These are phyloP conservation scores for Cyclophora albipunctata DNA, from an alignment of 2,888 invertebrate species.

Conservation along the genomic window DNA sequence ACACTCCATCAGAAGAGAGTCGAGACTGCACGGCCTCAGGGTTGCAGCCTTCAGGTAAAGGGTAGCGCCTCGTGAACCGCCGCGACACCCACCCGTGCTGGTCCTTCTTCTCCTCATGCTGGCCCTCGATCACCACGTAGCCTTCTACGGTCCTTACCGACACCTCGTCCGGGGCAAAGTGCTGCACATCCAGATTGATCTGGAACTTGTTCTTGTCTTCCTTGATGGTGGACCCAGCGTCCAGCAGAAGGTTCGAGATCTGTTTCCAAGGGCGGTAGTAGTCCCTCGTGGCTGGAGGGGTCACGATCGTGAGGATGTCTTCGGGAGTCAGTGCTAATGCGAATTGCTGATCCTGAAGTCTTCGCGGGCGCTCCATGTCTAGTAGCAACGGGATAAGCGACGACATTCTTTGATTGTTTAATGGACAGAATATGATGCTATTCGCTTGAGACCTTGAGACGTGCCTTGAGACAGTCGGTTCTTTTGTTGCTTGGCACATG, in stretches of 20 bases:
- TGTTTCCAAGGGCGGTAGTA: constrained; percentile 29
- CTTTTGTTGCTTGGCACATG: too few species aligned
- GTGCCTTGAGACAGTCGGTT: not conserved
- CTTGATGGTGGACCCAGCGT: constrained; percentile 58
- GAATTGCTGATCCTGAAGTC: constrained; percentile 44
- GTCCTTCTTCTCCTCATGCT: constrained; percentile 81
- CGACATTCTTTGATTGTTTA: constrained; percentile 19
- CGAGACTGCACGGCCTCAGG: constrained; percentile 77
- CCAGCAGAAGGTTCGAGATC: constrained; percentile 35
- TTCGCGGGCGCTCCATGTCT: constrained; percentile 29
- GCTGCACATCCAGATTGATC: constrained; percentile 81
- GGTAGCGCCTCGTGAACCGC: constrained; percentile 80
- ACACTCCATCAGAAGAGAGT: constrained; percentile 80
- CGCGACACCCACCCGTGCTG: constrained; percentile 80
- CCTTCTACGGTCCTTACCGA: constrained; percentile 80
- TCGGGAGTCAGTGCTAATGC: constrained; percentile 42
- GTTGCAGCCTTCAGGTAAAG: constrained; percentile 79
- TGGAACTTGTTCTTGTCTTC: constrained; percentile 77
- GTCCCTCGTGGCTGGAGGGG: constrained; percentile 23
- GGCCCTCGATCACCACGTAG: constrained; percentile 78
- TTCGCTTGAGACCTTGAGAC: not conserved
- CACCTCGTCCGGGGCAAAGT: constrained; percentile 83
- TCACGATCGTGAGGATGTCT: constrained; percentile 34
- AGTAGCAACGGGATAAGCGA: constrained; percentile 17
- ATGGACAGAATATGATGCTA: not conserved